These are phyloP conservation scores for Papilio helenus DNA, from an alignment of 1,140 invertebrate species.

Conservation along the genomic window DNA sequence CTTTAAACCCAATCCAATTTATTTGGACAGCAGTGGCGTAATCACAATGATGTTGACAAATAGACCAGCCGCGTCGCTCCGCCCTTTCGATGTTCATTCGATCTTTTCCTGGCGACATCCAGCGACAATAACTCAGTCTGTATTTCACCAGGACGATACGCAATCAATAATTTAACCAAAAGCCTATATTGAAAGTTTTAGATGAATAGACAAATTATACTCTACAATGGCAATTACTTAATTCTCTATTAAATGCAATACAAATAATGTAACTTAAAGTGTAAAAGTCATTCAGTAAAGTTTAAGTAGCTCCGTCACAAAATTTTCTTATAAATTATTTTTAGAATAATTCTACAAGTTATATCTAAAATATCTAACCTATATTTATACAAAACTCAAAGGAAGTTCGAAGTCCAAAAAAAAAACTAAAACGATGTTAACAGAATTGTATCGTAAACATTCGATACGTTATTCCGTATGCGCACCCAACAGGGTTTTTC, in stretches of 20 bases:
- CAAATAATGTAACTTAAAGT: too few species aligned
- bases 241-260: too few species aligned
- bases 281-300: too few species aligned
- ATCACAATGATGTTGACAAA: conserved; percentile 82
- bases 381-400: conserved; percentile 33
- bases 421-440: conserved; percentile 36
- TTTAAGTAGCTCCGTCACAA: too few species aligned
- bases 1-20: conserved; percentile 74
- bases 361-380: background rate
- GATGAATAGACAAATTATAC: background rate
- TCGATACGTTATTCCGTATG: conserved; percentile 50
- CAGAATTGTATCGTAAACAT: conserved; percentile 52
- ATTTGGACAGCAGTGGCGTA: conserved; percentile 74
- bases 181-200: conserved; percentile 41
- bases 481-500: conserved; percentile 68
- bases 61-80: conserved; percentile 61
- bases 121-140: conserved; percentile 71
- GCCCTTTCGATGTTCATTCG: conserved; percentile 72
- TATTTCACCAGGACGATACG: conserved; percentile 59
- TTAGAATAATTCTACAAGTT: background rate
- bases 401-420: conserved; percentile 36
- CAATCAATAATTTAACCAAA: conserved; percentile 53
- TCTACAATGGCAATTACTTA: too few species aligned
- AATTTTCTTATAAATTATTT: too few species aligned
- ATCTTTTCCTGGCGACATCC: conserved; percentile 66